phyloP scores from a whole-genome alignment of 2,888 invertebrate species.

The Ophion ventricosus region DNA sequence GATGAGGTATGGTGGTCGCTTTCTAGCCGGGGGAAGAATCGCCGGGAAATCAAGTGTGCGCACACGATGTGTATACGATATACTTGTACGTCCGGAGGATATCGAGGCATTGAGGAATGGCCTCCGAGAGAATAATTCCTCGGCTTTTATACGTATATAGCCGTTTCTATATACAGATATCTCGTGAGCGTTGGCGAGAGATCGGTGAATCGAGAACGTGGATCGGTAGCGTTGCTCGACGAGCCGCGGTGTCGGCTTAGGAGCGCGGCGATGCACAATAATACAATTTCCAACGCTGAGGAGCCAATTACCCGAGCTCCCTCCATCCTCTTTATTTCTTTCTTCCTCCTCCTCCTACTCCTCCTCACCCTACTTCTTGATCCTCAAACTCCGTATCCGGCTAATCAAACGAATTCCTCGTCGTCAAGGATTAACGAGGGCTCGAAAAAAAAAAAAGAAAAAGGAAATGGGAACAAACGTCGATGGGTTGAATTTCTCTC shows the following conservation, averaged over 20 bases:
- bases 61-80: slow-evolving; percentile 47
- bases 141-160: slow-evolving; percentile 15
- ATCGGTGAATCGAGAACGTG: slow-evolving; percentile 49
- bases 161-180: slow-evolving; percentile 9
- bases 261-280: slow-evolving; percentile 47
- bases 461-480: no score
- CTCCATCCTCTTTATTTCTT: background rate
- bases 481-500: no score
- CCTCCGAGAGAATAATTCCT: slow-evolving; percentile 48
- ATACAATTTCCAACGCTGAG: slow-evolving; percentile 50
- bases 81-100: slow-evolving; percentile 66
- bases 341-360: background rate
- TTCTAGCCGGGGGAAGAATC: slow-evolving; percentile 64
- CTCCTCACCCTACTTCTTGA: no score
- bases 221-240: slow-evolving; percentile 56
- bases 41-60: slow-evolving; percentile 49
- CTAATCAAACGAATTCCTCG: slow-evolving; percentile 45
- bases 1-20: slow-evolving; percentile 64
- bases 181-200: background rate
- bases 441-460: background rate
- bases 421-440: slow-evolving; percentile 23
- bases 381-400: slow-evolving; percentile 7
- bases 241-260: slow-evolving; percentile 32
- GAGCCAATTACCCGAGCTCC: slow-evolving; percentile 51
- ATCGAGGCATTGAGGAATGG: slow-evolving; percentile 67